Base-by-base conservation (phyloP, 2,113 vertebrate species). In the Lonchura striata region DNA sequence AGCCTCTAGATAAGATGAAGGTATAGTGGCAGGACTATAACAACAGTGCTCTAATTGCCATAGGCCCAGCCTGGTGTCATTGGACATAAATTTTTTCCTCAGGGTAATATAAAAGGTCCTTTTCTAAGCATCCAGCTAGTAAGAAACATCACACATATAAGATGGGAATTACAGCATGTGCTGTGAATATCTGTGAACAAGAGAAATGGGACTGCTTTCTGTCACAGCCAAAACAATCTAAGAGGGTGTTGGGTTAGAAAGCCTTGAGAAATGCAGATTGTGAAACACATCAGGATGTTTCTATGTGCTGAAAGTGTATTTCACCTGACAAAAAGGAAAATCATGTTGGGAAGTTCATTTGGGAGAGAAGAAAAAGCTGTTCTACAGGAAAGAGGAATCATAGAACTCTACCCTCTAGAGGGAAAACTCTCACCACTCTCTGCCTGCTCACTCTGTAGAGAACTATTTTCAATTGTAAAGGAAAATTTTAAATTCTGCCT, bases 291-390 rank as follows among this genome's bases (percentile, higher is more conserved):
- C 30, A 59, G 37, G 18, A 2, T 22, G 22, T 19, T 60, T 66
- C 42, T 21, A 2, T 18, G 52, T 35, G n/a, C 21, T 60, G 0
- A 25, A n/a, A 22, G 11, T 7, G 18, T 20, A 17, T 44, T 69
- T 56, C 15, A 47, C 14, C 28, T 9, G 19, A 19, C 16, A 86
- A 83, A 88, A 33, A 64, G 41, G 37, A 7, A 17, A 80, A 37
- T 41, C 50, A 2, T 21, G 35, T 53, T 30, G n/a, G 15, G 2
- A 9, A 50, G 15, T 41, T 41, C 33, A 27, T 39, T 16, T 84
- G 46, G 53, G 53, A 84, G 63, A 66, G 15, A 47, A 44, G 41
- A 30, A 28, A 61, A 83, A 63, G 22, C 7, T 87, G 14, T 65
- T 59, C 19, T 41, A 20, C 10, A 16, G 22, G 20, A 59, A 52